phyloP scores from a whole-genome alignment of 2,888 invertebrate genomes.

The Papilio protenor region DNA sequence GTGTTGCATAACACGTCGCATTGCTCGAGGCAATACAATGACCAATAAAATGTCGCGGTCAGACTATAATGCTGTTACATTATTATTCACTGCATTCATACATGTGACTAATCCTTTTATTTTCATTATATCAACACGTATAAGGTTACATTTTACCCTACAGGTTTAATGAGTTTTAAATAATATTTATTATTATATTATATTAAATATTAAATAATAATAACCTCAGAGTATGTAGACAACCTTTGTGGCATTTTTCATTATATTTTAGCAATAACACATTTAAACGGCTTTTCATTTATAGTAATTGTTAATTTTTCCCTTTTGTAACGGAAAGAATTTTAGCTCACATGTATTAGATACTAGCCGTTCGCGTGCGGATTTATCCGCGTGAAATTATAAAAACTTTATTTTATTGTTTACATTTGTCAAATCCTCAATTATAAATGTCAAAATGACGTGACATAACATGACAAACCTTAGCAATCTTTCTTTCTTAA shows the following conservation, averaged over 20 bases:
- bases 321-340: not conserved
- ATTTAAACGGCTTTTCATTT: not conserved
- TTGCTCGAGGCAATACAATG: conserved; percentile 23
- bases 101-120: conserved; percentile 30
- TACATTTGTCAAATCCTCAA: no score
- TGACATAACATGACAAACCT: no score
- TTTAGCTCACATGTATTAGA: not conserved
- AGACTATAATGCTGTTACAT: conserved; percentile 27
- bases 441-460: no score
- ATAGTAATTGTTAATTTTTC: not conserved
- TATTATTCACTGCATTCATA: conserved; percentile 30
- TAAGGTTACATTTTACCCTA: conserved; percentile 1
- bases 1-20: conserved; percentile 35
- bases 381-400: no score
- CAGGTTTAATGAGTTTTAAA: not conserved
- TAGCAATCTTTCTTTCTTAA: no score
- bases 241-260: not conserved
- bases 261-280: not conserved
- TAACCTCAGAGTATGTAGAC: not conserved
- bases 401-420: no score
- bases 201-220: no score
- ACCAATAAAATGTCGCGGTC: conserved; percentile 30
- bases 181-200: no score
- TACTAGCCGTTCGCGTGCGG: no score
- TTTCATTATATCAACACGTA: not conserved